Evolutionary conservation across 2,797 vertebrate species (phyloP).

Genomic region (Eidolon dupreanum): DNA sequence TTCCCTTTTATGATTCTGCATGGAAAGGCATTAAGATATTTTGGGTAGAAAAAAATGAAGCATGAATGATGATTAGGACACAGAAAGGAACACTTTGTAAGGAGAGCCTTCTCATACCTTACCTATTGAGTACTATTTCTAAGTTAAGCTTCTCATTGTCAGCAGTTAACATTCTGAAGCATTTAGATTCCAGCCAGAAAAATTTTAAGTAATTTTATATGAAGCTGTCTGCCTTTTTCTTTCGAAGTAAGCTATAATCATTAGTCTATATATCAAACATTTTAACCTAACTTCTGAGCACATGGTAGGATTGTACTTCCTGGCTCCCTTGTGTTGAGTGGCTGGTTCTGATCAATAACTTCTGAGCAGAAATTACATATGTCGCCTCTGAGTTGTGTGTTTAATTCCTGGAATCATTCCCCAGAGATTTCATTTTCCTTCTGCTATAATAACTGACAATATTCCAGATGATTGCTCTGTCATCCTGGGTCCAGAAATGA

Average conservation of each 20-base stretch:
- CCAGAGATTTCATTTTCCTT: neutral
- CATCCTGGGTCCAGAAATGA: neutral
- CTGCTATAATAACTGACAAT: neutral
- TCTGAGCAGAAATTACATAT: neutral
- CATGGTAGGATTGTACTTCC: neutral
- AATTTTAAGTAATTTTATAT: constrained; percentile 33
- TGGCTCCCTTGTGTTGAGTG: neutral
- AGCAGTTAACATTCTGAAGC: neutral
- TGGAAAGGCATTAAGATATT: neutral
- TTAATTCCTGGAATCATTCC: neutral
- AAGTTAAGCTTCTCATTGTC: neutral
- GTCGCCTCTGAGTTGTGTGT: neutral
- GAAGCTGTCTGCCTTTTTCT: neutral
- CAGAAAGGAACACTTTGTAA: neutral
- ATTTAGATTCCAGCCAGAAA: neutral
- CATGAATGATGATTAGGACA: neutral
- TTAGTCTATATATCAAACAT: neutral
- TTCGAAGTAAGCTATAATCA: neutral
- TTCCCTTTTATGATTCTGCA: constrained; percentile 9
- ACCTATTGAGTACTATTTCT: neutral
- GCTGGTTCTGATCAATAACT: neutral
- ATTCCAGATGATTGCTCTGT: neutral
- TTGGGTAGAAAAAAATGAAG: neutral
- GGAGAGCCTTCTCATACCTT: neutral
- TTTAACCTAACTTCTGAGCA: constrained; percentile 10